Conservation (phyloP, 2,888 invertebrate genomes). For the Lottia gigantea region DNA sequence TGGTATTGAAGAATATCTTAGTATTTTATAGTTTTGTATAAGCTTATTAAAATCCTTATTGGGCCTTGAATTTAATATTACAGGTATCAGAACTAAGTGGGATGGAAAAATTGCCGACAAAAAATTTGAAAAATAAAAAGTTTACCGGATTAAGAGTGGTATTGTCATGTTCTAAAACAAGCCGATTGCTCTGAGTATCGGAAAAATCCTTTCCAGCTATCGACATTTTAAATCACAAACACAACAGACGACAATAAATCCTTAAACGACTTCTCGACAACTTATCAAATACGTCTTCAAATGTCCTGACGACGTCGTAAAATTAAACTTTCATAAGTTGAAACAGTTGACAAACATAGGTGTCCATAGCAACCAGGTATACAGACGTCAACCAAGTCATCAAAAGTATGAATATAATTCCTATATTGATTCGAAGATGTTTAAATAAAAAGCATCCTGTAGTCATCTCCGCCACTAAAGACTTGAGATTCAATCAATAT, state of each 20-base stretch:
- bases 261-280: too few relatives aligned
- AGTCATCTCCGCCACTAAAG: neutral
- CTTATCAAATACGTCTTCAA: too few relatives aligned
- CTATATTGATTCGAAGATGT: neutral
- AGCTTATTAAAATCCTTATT: too few relatives aligned
- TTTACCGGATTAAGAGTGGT: neutral
- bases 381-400: neutral
- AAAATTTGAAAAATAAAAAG: neutral
- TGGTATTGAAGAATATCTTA: too few relatives aligned
- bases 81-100: too few relatives aligned
- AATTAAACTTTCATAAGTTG: neutral
- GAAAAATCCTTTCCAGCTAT: neutral
- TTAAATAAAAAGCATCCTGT: neutral
- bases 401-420: neutral
- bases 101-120: too few relatives aligned
- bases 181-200: neutral
- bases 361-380: neutral
- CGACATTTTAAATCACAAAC: neutral
- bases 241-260: too few relatives aligned
- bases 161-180: slow-evolving; percentile 3
- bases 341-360: neutral
- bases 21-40: too few relatives aligned
- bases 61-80: too few relatives aligned
- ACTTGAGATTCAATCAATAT: neutral
- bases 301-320: neutral